Base-by-base conservation (phyloP, 2,797 vertebrate species). In the Chelon auratus region DNA sequence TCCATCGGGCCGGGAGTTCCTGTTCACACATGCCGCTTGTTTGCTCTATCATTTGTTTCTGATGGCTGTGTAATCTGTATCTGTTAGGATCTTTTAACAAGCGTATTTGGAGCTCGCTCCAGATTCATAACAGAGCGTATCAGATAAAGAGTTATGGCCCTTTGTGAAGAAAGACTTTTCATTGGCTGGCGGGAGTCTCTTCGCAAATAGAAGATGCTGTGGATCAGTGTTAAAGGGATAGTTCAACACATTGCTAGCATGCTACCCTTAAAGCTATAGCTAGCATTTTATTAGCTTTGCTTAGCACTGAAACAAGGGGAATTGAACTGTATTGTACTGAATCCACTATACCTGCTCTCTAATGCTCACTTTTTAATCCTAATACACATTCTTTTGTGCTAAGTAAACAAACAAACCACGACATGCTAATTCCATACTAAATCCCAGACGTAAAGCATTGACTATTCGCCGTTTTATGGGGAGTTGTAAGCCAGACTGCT, bases 31-130 rank as follows among this genome's bases (percentile, higher is more conserved):
- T 55, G 61, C 40, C 4, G 2, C 39, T 36, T 77, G 61, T 81
- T 79, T 76, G 76, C 52, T 43, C 48, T 33, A 24, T 79, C 57
- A 69, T 76, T 78, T 73, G 56, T 77, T 77, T 82, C 43, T 71
- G 53, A 81, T 81, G 40, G 56, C 48, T 72, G 62, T 69, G 68
- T 56, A 48, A n/a, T n/a, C n/a, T 68, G 64, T 30, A 36, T 77
- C 43, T 48, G 68, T 67, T 55, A 42, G 45, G 62, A 67, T 51
- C 72, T 39, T 66, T 85, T 65, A 65, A 78, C 64, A 72, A 36
- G 30, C 40, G 14, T 52, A 18, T 60, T 72, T 47, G 26, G 36
- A 62, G 22, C 33, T 24, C 30, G 43, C 14, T n/a, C 43, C 51
- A 15, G 59, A 82, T 71, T 73, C 24, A 48, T 30, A 76, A 61